Conservation (phyloP, 1,140 invertebrate genomes). For the Leptinotarsa undecemlineata region DNA sequence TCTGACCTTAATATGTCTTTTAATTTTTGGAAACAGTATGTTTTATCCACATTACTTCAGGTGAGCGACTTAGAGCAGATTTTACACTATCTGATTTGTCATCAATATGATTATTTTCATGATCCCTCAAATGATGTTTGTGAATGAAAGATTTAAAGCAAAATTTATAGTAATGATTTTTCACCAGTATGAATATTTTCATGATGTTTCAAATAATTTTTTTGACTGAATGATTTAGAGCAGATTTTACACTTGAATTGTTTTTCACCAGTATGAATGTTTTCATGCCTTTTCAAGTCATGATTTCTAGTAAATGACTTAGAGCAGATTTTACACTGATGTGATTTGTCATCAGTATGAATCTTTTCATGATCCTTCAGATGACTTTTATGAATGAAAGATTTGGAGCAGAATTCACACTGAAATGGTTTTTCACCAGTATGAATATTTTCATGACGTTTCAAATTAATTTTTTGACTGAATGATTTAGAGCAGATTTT, state of each 20-base stretch:
- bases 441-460: constrained; percentile 28
- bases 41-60: background rate
- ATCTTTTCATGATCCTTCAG: constrained; percentile 28
- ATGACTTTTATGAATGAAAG: constrained; percentile 44
- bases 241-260: constrained; percentile 71
- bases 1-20: too few species aligned
- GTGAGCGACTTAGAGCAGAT: constrained; percentile 60
- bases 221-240: constrained; percentile 57
- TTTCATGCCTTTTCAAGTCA: constrained; percentile 48
- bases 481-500: constrained; percentile 47
- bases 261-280: constrained; percentile 67
- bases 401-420: constrained; percentile 46
- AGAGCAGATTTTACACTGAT: background rate
- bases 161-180: background rate
- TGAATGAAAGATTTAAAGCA: background rate
- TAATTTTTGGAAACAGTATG: too few species aligned
- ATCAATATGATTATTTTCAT: background rate
- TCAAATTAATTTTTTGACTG: constrained; percentile 39
- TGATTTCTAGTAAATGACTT: constrained; percentile 49
- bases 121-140: background rate
- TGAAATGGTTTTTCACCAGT: constrained; percentile 37
- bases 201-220: background rate
- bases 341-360: constrained; percentile 5
- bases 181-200: background rate
- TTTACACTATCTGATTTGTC: constrained; percentile 38